Conservation (phyloP, 1,140 invertebrate genomes). For the Druon quercuslanigerum region DNA sequence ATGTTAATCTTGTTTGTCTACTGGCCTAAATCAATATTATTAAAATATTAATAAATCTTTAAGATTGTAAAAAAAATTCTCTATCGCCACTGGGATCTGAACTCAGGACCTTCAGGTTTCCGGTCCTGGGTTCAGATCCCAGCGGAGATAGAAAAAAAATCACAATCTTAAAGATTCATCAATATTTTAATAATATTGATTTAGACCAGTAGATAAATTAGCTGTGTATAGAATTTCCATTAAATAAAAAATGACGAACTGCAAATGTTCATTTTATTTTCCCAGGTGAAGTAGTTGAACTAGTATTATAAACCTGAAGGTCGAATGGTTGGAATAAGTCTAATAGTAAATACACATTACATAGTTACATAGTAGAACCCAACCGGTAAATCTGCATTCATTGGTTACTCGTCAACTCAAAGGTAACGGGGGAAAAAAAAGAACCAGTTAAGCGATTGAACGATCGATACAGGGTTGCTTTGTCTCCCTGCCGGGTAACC, state of each 20-base stretch:
- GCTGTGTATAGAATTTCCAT: too few relatives aligned
- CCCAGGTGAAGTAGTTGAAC: not conserved
- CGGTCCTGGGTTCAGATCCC: too few relatives aligned
- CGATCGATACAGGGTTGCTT: constrained; percentile 34
- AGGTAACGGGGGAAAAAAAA: not conserved
- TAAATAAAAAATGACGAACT: not conserved
- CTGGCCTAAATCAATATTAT: too few relatives aligned
- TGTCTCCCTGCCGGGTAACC: not conserved
- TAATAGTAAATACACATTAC: not conserved
- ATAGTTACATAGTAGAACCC: not conserved
- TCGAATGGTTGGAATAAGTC: not conserved
- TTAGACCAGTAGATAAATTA: too few relatives aligned
- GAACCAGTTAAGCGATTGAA: not conserved
- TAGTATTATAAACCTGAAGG: not conserved
- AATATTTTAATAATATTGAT: too few relatives aligned
- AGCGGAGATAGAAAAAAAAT: too few relatives aligned
- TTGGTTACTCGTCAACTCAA: not conserved
- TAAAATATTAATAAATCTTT: too few relatives aligned
- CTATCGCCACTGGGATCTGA: too few relatives aligned
- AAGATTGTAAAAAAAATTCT: too few relatives aligned
- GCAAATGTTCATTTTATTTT: not conserved
- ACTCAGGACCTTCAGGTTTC: too few relatives aligned
- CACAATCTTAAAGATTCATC: too few relatives aligned
- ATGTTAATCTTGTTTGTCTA: too few relatives aligned
- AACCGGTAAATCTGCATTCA: constrained; percentile 7